Conservation (phyloP, 2,113 vertebrate genomes). For the Eurypyga helias region DNA sequence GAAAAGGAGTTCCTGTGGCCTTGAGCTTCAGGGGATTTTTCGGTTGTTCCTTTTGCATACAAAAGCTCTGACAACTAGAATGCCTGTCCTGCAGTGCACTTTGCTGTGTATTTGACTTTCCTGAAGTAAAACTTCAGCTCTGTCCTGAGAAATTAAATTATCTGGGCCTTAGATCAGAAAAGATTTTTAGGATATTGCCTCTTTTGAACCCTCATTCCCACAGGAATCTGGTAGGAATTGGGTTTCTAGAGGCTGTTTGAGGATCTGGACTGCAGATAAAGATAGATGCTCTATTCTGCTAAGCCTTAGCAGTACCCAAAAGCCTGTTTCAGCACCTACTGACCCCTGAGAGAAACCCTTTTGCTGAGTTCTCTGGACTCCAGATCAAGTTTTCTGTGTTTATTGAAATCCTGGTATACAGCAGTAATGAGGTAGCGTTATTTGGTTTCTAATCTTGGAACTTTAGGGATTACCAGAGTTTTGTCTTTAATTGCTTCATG, state of each 20-base stretch:
- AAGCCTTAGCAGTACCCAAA: not conserved
- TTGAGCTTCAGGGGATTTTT: not conserved
- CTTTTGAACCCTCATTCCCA: not conserved
- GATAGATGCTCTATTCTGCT: not conserved
- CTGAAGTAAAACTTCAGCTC: not conserved
- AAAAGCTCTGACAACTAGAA: not conserved
- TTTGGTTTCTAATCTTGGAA: not conserved
- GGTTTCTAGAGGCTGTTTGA: not conserved
- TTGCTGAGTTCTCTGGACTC: not conserved
- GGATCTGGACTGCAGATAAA: not conserved
- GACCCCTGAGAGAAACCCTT: not conserved
- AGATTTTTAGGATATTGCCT: not conserved
- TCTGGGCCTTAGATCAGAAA: not conserved
- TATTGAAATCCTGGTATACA: not conserved
- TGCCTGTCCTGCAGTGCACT: not conserved
- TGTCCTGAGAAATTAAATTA: not conserved
- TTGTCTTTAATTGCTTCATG: not conserved
- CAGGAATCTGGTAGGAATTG: not conserved
- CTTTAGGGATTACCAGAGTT: not conserved
- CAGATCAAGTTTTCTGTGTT: not conserved
- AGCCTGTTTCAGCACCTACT: rapidly evolving
- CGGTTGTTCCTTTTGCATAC: rapidly evolving
- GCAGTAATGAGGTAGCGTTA: not conserved
- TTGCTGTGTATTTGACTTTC: not conserved
- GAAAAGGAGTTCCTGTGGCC: not conserved